These are phyloP conservation scores for Aproaerema taeniolella DNA, from an alignment of 2,888 invertebrate genomes.

Conservation along the genomic window DNA sequence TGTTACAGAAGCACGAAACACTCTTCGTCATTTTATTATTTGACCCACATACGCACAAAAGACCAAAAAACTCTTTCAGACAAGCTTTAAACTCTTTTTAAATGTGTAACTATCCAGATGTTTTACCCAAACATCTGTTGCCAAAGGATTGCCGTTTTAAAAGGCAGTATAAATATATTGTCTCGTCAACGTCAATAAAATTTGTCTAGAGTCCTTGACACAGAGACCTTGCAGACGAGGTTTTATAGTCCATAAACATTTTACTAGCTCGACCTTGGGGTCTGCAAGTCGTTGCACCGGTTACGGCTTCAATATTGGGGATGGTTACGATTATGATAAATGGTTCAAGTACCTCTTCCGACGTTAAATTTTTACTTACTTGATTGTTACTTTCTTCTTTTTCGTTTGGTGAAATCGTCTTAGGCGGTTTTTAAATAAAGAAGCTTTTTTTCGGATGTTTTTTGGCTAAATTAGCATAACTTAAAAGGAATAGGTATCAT, in stretches of 20 bases:
- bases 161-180: slow-evolving; percentile 33
- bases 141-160: slow-evolving; percentile 27
- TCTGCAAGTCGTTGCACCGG: slow-evolving; percentile 74
- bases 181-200: slow-evolving; percentile 62
- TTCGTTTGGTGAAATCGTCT: no score
- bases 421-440: no score
- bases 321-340: slow-evolving; percentile 27
- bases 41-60: no score
- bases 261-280: slow-evolving; percentile 76
- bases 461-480: no score
- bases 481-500: no score
- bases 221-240: slow-evolving; percentile 66
- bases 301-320: slow-evolving; percentile 38
- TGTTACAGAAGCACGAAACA: no score
- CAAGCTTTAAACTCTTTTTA: no score
- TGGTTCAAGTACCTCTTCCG: slow-evolving; percentile 7
- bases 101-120: slow-evolving; percentile 1
- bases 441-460: no score
- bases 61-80: no score
- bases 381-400: no score
- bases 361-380: slow-evolving; percentile 3
- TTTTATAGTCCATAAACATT: slow-evolving; percentile 77
- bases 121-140: slow-evolving; percentile 25
- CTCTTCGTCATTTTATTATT: no score
- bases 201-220: slow-evolving; percentile 73